Evolutionary conservation across 2,113 vertebrate species (phyloP).

Genomic region (Speoplatyrhinus poulsoni): DNA sequence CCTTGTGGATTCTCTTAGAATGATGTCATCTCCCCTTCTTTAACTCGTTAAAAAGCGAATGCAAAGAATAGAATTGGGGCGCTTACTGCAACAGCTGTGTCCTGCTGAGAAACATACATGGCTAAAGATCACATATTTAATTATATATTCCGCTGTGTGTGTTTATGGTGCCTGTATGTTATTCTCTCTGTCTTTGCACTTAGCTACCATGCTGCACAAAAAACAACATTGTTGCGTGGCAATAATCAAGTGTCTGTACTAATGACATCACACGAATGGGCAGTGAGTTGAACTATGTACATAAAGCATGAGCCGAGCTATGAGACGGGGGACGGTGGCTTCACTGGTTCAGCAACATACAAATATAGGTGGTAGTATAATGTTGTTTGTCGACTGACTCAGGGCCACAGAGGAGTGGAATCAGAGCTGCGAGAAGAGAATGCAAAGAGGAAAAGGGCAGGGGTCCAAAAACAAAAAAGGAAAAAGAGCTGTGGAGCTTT

Average conservation of each 20-base stretch:
- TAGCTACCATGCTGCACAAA: no score
- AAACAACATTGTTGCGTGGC: no score
- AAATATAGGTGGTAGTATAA: constrained; percentile 10
- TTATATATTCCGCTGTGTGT: no score
- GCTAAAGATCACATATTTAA: constrained; percentile 43
- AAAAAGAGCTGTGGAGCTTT: constrained; percentile 45
- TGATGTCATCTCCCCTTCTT: constrained; percentile 24
- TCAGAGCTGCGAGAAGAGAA: constrained; percentile 5
- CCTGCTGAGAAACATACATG: constrained; percentile 41
- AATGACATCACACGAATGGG: no score
- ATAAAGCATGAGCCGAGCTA: constrained; percentile 25
- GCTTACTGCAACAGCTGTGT: constrained; percentile 1
- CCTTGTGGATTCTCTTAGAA: neutral
- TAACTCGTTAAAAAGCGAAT: constrained; percentile 5
- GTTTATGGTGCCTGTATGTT: no score
- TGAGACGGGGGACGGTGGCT: constrained; percentile 22
- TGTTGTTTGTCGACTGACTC: no score
- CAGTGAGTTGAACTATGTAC: neutral
- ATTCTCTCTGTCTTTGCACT: no score
- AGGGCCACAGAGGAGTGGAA: neutral
- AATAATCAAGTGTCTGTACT: no score
- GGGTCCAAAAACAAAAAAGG: constrained; percentile 47
- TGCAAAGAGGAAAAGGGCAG: constrained; percentile 1
- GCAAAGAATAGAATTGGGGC: constrained; percentile 1
- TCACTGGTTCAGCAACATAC: constrained; percentile 12